Base-by-base conservation (phyloP, 2,113 vertebrate species). In the Poeciliopsis turrubarensis region DNA sequence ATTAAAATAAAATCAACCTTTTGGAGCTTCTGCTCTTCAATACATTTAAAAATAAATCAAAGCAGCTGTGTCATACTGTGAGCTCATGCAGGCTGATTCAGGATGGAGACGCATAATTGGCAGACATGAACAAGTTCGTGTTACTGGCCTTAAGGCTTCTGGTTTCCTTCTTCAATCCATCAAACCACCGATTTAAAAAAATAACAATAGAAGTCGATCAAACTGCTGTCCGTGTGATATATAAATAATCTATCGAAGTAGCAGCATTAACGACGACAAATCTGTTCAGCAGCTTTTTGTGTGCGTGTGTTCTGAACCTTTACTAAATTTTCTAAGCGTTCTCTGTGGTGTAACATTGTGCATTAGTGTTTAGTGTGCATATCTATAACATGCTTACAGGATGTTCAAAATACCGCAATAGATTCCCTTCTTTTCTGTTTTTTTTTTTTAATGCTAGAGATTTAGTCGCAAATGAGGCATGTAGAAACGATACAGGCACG, bases 91-190 rank as follows among this genome's bases (percentile, higher is more conserved):
- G 83, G 86, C 84, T 85, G 81, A 91, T 78, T 90, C 89, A 89
- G 72, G 74, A 66, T 65, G 84, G 71, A 83, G 86, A 88, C 83
- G 87, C 85, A 87, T 87, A 86, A 88, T 76, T 87, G 80, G 83
- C 86, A 86, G 79, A 76, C 76, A 57, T 85, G 78, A 85, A 75
- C 54, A 31, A 83, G 76, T 80, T 75, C 85, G 78, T 84, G 80
- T 83, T 82, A 80, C 80, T 62, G 87, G 86, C 90, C 87, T 90
- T 90, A 91, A 91, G 90, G 86, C 90, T 88, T 92, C 80, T 80
- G 86, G 84, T 90, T 89, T 90, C 70, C 86, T 79, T 80, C 77
- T 78, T 77, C 72, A 22, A 87, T 79, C 81, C 80, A 41, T 87
- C 73, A 75, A 57, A 64, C 77, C 27, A 78, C 60, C 76, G 75